A percentile compares a stretch with the other conserved stretches of the same genome.
phyloP scores from a whole-genome alignment of 2,888 invertebrate species.

The Sphaerophoria rueppellii region DNA sequence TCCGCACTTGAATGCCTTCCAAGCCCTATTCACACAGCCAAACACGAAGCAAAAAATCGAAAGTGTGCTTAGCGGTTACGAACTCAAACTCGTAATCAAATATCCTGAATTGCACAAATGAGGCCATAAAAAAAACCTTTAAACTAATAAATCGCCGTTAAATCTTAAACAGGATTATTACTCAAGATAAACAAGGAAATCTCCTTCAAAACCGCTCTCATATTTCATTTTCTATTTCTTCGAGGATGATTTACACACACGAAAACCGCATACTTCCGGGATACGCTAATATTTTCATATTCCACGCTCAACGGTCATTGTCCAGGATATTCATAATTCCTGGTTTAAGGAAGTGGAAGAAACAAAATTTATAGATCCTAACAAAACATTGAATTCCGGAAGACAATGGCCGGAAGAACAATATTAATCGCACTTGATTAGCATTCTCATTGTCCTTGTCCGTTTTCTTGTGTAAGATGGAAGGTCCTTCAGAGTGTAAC shows the following conservation, averaged over 20 bases:
- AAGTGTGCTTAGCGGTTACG: conserved; percentile 65
- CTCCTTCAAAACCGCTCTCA: conserved; percentile 57
- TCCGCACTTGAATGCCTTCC: conserved; percentile 42
- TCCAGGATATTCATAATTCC: background rate
- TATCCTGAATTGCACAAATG: conserved; percentile 20
- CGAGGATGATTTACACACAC: conserved; percentile 6
- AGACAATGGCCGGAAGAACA: conserved; percentile 54
- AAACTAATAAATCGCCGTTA: conserved; percentile 54
- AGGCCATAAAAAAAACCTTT: conserved; percentile 18
- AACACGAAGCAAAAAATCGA: conserved; percentile 25
- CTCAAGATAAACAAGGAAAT: conserved; percentile 66
- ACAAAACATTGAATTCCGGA: conserved; percentile 48
- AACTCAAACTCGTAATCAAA: background rate
- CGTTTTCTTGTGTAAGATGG: conserved; percentile 1
- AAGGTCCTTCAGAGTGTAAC: conserved; percentile 53
- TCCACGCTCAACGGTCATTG: conserved; percentile 57
- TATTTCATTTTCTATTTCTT: conserved; percentile 53
- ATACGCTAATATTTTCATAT: conserved; percentile 70
- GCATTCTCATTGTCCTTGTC: conserved; percentile 68
- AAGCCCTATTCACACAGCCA: background rate
- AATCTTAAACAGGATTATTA: conserved; percentile 67
- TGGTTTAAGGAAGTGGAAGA: background rate
- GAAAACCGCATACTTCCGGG: conserved; percentile 66
- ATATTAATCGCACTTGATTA: conserved; percentile 73
- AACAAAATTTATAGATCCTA: conserved; percentile 30